Evolutionary conservation across 2,797 vertebrate genomes (phyloP).

Genomic region (Rhyacichthys aspro): DNA sequence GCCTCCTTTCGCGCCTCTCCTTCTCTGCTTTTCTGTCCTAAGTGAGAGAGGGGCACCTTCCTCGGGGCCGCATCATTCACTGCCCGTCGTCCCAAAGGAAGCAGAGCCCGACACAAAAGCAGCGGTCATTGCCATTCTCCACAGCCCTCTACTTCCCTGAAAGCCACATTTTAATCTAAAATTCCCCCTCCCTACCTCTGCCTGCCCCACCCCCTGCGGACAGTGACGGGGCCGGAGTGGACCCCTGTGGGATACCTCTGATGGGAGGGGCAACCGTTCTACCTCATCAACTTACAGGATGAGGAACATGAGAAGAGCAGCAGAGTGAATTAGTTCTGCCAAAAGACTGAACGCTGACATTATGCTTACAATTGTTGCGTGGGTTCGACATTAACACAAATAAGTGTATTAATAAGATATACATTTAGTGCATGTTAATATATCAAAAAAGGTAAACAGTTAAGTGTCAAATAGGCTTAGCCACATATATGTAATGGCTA

Average conservation of each 20-base stretch:
- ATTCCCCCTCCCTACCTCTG: slow-evolving; percentile 31
- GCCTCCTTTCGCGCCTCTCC: slow-evolving; percentile 60
- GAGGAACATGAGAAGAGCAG: slow-evolving; percentile 30
- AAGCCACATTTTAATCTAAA: slow-evolving; percentile 79
- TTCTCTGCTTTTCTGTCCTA: slow-evolving; percentile 65
- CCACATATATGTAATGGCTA: too few relatives aligned
- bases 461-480: too few relatives aligned
- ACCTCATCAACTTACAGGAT: slow-evolving; percentile 58
- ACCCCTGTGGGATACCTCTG: slow-evolving; percentile 63
- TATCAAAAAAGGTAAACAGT: too few relatives aligned
- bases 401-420: neutral
- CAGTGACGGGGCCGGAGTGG: slow-evolving; percentile 64
- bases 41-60: slow-evolving; percentile 75
- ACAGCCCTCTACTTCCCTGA: slow-evolving; percentile 73
- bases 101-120: slow-evolving; percentile 70
- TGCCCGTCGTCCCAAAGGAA: slow-evolving; percentile 74
- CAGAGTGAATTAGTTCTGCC: slow-evolving; percentile 45
- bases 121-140: slow-evolving; percentile 80
- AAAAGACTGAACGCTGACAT: slow-evolving; percentile 3
- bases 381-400: neutral
- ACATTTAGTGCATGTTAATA: too few relatives aligned
- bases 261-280: slow-evolving; percentile 60
- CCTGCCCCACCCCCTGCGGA: slow-evolving; percentile 62
- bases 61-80: slow-evolving; percentile 77
- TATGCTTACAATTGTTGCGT: neutral